Evolutionary conservation across 2,888 invertebrate genomes (phyloP), one percentile per base, ranked within the genome.

Genomic region (Drepanosiphum platanoidis): DNA sequence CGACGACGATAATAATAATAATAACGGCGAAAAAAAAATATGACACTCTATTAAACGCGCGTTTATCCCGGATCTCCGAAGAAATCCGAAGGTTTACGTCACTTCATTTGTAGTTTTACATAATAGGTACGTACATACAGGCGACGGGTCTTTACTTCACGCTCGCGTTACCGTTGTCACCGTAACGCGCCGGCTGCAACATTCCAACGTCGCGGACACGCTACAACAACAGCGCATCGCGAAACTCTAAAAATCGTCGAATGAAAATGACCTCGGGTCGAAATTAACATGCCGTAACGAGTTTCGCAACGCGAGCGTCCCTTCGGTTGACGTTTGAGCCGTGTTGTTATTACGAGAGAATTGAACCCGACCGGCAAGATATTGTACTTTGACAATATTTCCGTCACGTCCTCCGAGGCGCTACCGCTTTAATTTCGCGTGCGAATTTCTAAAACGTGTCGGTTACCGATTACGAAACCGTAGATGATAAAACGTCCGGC

Each of bases 271-370:
- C 32, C 42, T 27, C 15, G 39, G 32, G 30, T 72, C 58, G 58
- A 70, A 70, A 80, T 70, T 58, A 70, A 80, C 81, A 42, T 61
- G 58, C n/a, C 11, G n/a, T 61, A 58, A 82, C 39, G 39, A 72
- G 71, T 72, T 71, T 61, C 30, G 4, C 22, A 15, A 30, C 71
- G 0, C n/a, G 13, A 27, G 58, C 58, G 52, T 81, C 58, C 71
- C 61, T 9, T 72, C 30, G 2, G 71, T n/a, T 36, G 32, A 42
- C 42, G 22, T 72, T 61, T 32, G 18, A 22, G 15, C 32, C 42
- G 32, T 61, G 15, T n/a, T 27, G 61, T 70, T 80, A 52, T 70
- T 27, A 52, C 68, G 9, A 52, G 58, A 81, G 58, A 58, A 70
- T 71, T 39, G 52, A 39, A 11, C 27, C 30, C 39, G 34, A 36